Conservation (phyloP, 2,888 invertebrate genomes). For the Nomada fabriciana region DNA sequence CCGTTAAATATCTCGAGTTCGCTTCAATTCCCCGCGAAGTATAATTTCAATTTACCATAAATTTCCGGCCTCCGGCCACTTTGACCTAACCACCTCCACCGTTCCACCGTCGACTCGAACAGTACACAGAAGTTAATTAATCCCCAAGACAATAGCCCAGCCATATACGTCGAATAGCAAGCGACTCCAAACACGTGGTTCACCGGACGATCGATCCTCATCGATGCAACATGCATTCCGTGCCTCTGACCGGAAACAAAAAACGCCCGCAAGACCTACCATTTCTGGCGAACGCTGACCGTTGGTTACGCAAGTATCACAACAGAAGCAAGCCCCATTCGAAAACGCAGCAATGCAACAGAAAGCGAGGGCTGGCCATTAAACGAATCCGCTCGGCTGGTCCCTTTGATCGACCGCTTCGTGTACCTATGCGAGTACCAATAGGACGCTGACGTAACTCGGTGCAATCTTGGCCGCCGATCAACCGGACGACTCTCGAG, state of each 20-base stretch:
- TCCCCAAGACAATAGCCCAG: conserved; percentile 19
- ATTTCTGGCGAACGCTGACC: conserved; percentile 40
- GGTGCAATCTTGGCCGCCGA: conserved; percentile 79
- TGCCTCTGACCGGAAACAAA: conserved; percentile 8
- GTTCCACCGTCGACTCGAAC: too few relatives aligned
- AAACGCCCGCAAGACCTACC: conserved; percentile 6
- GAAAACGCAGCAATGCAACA: conserved; percentile 10
- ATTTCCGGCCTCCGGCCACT: too few relatives aligned
- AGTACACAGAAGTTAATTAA: conserved; percentile 17
- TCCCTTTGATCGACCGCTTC: conserved; percentile 80
- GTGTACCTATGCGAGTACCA: conserved; percentile 79
- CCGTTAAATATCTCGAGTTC: too few relatives aligned
- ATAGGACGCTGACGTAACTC: conserved; percentile 83
- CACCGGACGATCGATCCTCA: background rate
- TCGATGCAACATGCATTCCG: conserved; percentile 35
- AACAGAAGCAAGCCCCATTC: conserved; percentile 3
- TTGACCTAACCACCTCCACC: too few relatives aligned
- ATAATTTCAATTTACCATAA: too few relatives aligned
- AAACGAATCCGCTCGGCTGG: conserved; percentile 73
- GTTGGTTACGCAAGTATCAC: conserved; percentile 3
- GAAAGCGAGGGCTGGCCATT: conserved; percentile 71
- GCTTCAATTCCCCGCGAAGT: too few relatives aligned
- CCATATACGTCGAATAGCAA: conserved; percentile 22
- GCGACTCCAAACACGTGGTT: conserved; percentile 7
- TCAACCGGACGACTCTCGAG: conserved; percentile 69